Conservation (phyloP, 2,113 vertebrate genomes). For the Albula glossodonta region DNA sequence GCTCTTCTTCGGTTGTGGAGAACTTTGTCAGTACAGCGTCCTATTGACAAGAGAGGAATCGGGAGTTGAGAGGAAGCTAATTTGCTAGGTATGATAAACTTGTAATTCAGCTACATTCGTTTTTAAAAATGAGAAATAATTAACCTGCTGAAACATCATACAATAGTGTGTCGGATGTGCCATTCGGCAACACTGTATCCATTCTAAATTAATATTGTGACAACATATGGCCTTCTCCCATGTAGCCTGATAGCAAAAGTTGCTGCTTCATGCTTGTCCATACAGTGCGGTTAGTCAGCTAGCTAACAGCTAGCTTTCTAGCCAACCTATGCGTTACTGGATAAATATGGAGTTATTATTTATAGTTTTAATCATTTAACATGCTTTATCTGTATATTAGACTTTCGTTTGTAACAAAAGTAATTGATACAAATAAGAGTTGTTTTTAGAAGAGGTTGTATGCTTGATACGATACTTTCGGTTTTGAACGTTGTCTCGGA, state of each 20-base stretch:
- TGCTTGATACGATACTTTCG: background rate
- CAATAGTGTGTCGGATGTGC: background rate
- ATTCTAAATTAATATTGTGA: background rate
- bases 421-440: no score
- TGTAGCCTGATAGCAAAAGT: slow-evolving; percentile 2
- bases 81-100: background rate
- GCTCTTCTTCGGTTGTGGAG: background rate
- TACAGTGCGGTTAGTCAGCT: background rate
- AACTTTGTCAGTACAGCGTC: background rate
- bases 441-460: background rate
- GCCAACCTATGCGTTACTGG: background rate
- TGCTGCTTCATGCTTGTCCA: slow-evolving; percentile 27
- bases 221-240: background rate
- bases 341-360: background rate
- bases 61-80: background rate
- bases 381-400: background rate
- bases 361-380: background rate
- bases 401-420: no score
- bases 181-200: background rate
- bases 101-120: background rate
- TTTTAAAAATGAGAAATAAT: background rate
- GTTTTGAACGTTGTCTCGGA: background rate
- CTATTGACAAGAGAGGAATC: slow-evolving; percentile 3
- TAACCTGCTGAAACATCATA: background rate
- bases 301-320: background rate